Base-by-base conservation (phyloP, 2,797 vertebrate species). In the Bufotes viridis region DNA sequence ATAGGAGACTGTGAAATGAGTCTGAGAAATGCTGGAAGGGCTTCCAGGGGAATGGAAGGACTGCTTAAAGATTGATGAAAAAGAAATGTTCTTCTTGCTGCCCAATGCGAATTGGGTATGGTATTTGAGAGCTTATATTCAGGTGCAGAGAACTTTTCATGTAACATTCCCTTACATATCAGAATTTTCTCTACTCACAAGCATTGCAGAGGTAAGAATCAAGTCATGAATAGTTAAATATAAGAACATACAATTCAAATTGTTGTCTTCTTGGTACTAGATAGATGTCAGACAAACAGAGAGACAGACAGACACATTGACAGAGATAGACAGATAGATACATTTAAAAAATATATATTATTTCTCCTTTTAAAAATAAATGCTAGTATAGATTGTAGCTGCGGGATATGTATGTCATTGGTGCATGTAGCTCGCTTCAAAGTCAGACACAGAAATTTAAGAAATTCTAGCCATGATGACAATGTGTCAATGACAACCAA, bases 51-150 rank as follows among this genome's bases (percentile, higher is more conserved):
- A 94, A 93, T 91, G 79, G 65, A 91, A 91, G 92, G 91, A 91
- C 91, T 92, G 91, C 91, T 95, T 93, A 96, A 96, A 96, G 94
- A 96, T 95, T 95, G 96, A 96, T 96, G 95, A 95, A 92, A 95
- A 95, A 92, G 79, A 91, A 92, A 93, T 93, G 91, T 93, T 90
- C 79, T 87, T 90, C 87, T 53, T 65, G 14, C 79, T 82, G 58
- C 84, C 70, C 58, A 49, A 51, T 81, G 60, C 49, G 51, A 34
- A 61, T 78, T 76, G 51, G 1, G 53, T 26, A 69, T 72, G 18
- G 18, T 81, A 42, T 61, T 81, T 53, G 79, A 57, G n/a, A 69
- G 42, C 63, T 55, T 82, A 82, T 83, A 20, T 83, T 49, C 34
- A 51, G 61, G 61, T 34, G 18, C 13, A 51, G 22, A 1, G 34